Base-by-base conservation (phyloP, 2,888 invertebrate species). In the Ectemnius cavifrons region DNA sequence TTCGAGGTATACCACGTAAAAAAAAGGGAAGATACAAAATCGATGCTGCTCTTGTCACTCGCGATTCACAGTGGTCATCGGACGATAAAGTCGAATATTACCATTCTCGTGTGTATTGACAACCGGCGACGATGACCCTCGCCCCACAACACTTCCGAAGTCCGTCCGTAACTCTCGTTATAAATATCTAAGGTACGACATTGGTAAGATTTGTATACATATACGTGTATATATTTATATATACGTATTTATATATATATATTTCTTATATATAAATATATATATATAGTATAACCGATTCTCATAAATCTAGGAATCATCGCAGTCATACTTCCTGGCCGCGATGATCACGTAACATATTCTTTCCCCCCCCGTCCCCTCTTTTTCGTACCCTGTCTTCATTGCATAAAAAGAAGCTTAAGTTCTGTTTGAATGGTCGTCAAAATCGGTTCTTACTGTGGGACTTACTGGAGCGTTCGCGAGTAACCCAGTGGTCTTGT, bases 1-100 rank as follows among this genome's bases (percentile, higher is more conserved):
- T 79, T 73, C 63, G 63, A 77, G n/a, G 79, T 67, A 74, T 67
- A 70, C 75, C 68, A 70, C 75, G 75, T 78, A 77, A 80, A 79
- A 80, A 79, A 78, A 81, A 71, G 60, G 58, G 71, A 66, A 82
- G 74, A 73, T 81, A 81, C 73, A 79, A 80, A 77, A 79, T 77
- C 71, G 59, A 69, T 66, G 59, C 56, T 11, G 52, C 66, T 66
- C 64, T 37, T 37, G 37, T 37, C 37, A 45, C 64, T 69, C 23
- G 28, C 60, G 56, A 63, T 69, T 37, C 63, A 64, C 63, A 66
- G 59, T 14, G 56, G 49, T 70, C 64, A 60, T 59, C 57, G 70
- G 13, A 52, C 57, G 61, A 52, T 18, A 61, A 61, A 47, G 66
- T 73, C 75, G 49, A 59, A 27, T 16, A 37, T 13, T 58, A 47